Evolutionary conservation across 2,113 vertebrate species (phyloP).

Genomic region (Sylvia atricapilla): DNA sequence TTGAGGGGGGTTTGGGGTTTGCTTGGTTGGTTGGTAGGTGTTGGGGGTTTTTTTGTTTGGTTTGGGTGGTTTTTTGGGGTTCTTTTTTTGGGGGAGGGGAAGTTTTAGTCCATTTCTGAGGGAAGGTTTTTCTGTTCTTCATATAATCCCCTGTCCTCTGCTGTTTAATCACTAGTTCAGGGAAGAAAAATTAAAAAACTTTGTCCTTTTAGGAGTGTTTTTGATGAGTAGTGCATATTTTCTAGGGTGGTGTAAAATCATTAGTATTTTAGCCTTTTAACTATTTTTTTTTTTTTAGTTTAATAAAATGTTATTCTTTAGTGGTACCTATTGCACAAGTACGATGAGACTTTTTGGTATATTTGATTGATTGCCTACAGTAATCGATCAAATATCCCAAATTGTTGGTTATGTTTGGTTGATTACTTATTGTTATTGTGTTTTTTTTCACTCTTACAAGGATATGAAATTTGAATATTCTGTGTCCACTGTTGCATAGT

Average conservation of each 20-base stretch:
- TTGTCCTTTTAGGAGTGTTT: not conserved
- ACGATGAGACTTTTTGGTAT: not conserved
- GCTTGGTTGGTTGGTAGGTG: too few relatives aligned
- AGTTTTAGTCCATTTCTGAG: not conserved
- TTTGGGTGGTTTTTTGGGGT: too few relatives aligned
- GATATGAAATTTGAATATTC: not conserved
- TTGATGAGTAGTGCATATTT: not conserved
- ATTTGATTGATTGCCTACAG: not conserved
- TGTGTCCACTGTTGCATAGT: not conserved
- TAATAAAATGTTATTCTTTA: not conserved
- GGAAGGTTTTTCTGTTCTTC: not conserved
- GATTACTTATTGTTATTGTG: not conserved
- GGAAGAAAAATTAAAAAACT: not conserved
- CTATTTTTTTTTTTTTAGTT: not conserved
- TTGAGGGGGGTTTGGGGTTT: too few relatives aligned
- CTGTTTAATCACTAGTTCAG: not conserved
- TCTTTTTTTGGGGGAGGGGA: not conserved
- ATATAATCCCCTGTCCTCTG: not conserved
- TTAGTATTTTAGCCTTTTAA: not conserved
- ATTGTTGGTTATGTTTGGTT: not conserved
- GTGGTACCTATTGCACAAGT: fast-evolving
- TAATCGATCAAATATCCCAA: too few relatives aligned
- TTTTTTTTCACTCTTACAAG: not conserved
- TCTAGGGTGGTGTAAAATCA: not conserved
- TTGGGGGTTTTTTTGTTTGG: too few relatives aligned